These are phyloP conservation scores for Metallyticus violacea DNA, from an alignment of 2,888 invertebrate genomes.

Conservation along the genomic window DNA sequence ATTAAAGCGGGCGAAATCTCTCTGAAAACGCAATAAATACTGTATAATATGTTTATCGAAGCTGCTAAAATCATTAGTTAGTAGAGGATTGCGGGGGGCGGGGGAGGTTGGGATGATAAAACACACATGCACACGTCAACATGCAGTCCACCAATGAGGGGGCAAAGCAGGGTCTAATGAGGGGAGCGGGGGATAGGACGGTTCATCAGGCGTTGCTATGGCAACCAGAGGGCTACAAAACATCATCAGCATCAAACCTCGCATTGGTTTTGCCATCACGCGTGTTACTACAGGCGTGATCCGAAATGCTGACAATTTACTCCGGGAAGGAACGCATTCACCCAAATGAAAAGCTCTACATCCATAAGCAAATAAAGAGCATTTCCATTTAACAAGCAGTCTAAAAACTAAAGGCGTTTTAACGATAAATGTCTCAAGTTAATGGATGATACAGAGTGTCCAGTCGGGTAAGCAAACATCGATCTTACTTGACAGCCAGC, in stretches of 20 bases:
- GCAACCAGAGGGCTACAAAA: neutral
- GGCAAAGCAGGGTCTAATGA: neutral
- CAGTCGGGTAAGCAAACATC: too few species aligned
- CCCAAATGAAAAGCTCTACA: neutral
- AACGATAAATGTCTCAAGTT: too few species aligned
- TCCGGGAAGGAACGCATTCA: neutral
- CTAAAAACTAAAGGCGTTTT: too few species aligned
- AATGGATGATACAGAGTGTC: too few species aligned
- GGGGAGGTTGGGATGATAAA: constrained; percentile 6
- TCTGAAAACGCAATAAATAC: constrained; percentile 10
- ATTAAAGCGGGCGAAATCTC: constrained; percentile 4
- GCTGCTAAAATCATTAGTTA: constrained; percentile 18
- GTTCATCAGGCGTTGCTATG: neutral
- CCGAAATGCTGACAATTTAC: neutral
- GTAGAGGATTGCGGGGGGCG: too few species aligned
- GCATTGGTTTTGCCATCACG: neutral
- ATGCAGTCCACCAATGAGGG: neutral
- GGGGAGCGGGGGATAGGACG: neutral
- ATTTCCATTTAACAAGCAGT: too few species aligned
- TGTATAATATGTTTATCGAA: constrained; percentile 17
- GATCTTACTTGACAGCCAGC: too few species aligned
- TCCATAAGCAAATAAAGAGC: too few species aligned
- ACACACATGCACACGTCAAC: constrained; percentile 2
- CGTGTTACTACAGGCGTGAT: neutral
- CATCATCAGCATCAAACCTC: constrained; percentile 3